Evolutionary conservation across 2,888 invertebrate species (phyloP).

Genomic region (Nineta flava): DNA sequence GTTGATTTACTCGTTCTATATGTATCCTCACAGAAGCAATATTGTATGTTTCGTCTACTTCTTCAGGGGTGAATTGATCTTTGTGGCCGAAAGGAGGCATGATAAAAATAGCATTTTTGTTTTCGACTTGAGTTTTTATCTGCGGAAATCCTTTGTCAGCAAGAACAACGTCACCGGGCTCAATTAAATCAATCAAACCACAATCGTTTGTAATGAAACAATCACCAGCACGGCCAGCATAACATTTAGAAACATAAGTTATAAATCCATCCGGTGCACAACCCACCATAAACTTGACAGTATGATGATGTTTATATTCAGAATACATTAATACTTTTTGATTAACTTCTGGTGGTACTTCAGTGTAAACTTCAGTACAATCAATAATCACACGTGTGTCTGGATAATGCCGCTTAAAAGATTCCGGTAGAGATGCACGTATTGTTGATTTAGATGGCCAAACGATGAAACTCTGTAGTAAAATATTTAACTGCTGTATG

Average conservation of each 20-base stretch:
- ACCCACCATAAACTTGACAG: too few species aligned
- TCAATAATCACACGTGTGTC: too few species aligned
- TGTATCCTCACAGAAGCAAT: constrained; percentile 10
- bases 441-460: constrained; percentile 6
- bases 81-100: constrained; percentile 4
- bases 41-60: constrained; percentile 8
- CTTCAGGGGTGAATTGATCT: constrained; percentile 6
- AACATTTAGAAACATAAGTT: constrained; percentile 5
- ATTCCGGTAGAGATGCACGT: constrained; percentile 1
- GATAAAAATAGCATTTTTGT: constrained; percentile 4
- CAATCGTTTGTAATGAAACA: constrained; percentile 5
- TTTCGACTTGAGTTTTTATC: constrained; percentile 1
- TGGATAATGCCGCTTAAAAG: constrained; percentile 3
- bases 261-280: constrained; percentile 7
- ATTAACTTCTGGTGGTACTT: constrained; percentile 3
- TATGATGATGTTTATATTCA: constrained; percentile 6
- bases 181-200: constrained; percentile 2
- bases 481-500: too few species aligned
- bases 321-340: constrained; percentile 6
- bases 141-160: too few species aligned
- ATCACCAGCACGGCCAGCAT: constrained; percentile 5
- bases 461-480: constrained; percentile 3
- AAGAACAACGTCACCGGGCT: constrained; percentile 7
- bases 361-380: constrained; percentile 6
- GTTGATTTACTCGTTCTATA: background rate